phyloP scores from a whole-genome alignment of 2,113 vertebrate species.

The Baryphthengus martii region DNA sequence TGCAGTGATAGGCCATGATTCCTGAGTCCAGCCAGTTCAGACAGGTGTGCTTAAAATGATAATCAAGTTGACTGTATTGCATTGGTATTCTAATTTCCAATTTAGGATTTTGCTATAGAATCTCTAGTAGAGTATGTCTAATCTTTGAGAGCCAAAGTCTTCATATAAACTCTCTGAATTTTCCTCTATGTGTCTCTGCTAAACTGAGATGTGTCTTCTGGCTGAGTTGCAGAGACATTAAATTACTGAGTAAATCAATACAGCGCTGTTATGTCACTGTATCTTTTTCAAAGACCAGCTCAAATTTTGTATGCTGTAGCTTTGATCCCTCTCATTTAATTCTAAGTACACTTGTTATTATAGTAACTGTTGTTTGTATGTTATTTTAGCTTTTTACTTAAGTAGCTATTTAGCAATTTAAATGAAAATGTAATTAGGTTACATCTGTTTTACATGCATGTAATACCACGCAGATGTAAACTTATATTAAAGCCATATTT shows the following conservation, averaged over 20 bases:
- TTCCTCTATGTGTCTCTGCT: slow-evolving; percentile 70
- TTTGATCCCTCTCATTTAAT: slow-evolving; percentile 92
- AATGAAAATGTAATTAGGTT: slow-evolving; percentile 96
- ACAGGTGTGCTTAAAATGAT: slow-evolving; percentile 58
- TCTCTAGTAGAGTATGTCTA: slow-evolving; percentile 68
- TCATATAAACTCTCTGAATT: slow-evolving; percentile 67
- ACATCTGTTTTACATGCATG: slow-evolving; percentile 96
- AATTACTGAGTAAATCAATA: slow-evolving; percentile 91
- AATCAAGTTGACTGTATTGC: slow-evolving; percentile 72
- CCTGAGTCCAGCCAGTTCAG: slow-evolving; percentile 49
- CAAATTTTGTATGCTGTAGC: slow-evolving; percentile 84
- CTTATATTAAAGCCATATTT: slow-evolving; percentile 90
- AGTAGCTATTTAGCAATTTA: slow-evolving; percentile 99
- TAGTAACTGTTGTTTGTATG: slow-evolving; percentile 99
- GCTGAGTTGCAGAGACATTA: slow-evolving; percentile 76
- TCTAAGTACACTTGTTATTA: slow-evolving; percentile 94
- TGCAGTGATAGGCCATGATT: slow-evolving; percentile 41
- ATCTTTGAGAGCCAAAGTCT: slow-evolving; percentile 72
- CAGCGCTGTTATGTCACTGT: slow-evolving; percentile 78
- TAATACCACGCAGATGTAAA: slow-evolving; percentile 91
- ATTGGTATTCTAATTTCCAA: slow-evolving; percentile 72
- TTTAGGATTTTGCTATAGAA: slow-evolving; percentile 73
- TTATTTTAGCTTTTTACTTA: slow-evolving; percentile 98
- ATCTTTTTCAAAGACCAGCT: slow-evolving; percentile 86
- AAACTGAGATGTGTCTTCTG: slow-evolving; percentile 77